phyloP scores from a whole-genome alignment of 2,113 vertebrate genomes.

The Mustela nigripes region DNA sequence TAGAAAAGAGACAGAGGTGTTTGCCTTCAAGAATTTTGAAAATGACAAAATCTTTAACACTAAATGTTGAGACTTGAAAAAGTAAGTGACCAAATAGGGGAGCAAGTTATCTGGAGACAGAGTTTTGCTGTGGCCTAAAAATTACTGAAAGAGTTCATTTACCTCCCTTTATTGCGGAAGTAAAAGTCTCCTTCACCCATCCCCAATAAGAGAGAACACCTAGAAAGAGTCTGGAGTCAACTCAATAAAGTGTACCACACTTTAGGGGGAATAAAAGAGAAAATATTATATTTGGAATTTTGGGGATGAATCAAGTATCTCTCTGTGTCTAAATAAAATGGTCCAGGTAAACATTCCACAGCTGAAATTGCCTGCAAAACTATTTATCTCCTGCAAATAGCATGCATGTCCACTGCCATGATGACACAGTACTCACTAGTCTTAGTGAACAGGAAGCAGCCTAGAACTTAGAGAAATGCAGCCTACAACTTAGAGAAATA shows the following conservation, averaged over 20 bases:
- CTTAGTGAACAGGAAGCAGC: not conserved
- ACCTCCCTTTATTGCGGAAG: not conserved
- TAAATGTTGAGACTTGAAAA: not conserved
- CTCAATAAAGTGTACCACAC: not conserved
- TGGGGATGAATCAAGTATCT: not conserved
- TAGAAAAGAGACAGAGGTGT: not conserved
- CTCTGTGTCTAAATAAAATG: not conserved
- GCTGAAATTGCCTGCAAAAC: not conserved
- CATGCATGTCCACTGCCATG: accelerated
- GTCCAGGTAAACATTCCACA: not conserved
- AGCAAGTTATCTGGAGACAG: not conserved
- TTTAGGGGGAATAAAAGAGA: not conserved
- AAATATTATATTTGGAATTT: not conserved
- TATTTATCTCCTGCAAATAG: not conserved
- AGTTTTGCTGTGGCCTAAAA: not conserved
- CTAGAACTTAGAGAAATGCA: not conserved
- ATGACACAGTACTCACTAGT: not conserved
- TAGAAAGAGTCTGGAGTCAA: not conserved
- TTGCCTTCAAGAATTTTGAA: not conserved
- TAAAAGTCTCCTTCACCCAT: not conserved
- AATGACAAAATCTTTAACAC: not conserved
- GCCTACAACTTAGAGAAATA: not conserved
- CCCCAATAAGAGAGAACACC: not conserved
- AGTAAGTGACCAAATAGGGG: not conserved
- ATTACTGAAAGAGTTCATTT: not conserved